Evolutionary conservation across 2,113 vertebrate genomes (phyloP), one percentile per base, ranked within the genome.

Genomic region (Seriola quinqueradiata): DNA sequence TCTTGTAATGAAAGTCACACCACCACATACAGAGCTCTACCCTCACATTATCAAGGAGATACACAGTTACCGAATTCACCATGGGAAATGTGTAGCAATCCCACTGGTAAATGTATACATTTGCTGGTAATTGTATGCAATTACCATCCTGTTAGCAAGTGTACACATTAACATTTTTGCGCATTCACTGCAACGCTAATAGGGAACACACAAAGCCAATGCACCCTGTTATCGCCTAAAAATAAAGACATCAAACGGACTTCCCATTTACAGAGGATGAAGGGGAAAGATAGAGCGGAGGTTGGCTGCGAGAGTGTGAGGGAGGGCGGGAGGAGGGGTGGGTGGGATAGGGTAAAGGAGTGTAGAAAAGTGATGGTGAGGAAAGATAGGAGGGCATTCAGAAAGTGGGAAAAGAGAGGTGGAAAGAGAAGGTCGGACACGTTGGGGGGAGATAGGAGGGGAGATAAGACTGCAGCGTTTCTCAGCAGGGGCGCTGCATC

Each of bases 401-500:
- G 74, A 86, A 86, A 91, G 91, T 81, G 83, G 85, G 81, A 83
- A 89, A 90, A 86, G 83, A 88, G 73, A 84, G 80, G 73, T 83
- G 70, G 82, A 82, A 82, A 61, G 79, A 91, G 91, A 92, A 93
- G 92, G 92, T 93, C 89, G 85, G 77, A 82, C 77, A 82, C 82
- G 46, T 75, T 61, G 68, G 54, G 58, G 75, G 86, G 88, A 90
- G 91, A 91, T 89, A 75, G 84, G 87, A 83, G 85, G 87, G 69
- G 54, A 92, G 92, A 93, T 93, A 90, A 94, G 90, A 86, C 89
- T 86, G 89, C 92, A 81, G 90, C 59, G 82, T 82, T 90, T 89
- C 88, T 86, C 91, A 80, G 88, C 88, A 84, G 82, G 86, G 84
- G 74, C 63, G 42, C 79, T 63, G 72, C 86, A 61, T 90, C 86